A percentile compares a stretch with the other conserved stretches of the same genome.
phyloP scores from a whole-genome alignment of 2,888 invertebrate species.

The Sylvicola fuscatus region DNA sequence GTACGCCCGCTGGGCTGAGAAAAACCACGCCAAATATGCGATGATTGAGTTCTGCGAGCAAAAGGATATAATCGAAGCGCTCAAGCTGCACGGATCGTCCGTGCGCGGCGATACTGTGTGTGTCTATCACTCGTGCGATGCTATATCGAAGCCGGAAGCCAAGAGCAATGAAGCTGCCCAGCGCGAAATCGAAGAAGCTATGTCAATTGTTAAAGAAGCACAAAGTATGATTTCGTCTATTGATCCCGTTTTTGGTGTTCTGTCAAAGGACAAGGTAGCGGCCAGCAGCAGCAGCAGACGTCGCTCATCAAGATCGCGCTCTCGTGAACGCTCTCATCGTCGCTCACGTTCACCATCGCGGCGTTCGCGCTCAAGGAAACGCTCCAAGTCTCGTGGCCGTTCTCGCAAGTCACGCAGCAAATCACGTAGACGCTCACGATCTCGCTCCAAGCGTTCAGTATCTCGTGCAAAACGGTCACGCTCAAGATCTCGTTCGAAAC shows the following conservation, averaged over 20 bases:
- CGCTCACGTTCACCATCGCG: slow-evolving; percentile 38
- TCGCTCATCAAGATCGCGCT: slow-evolving; percentile 18
- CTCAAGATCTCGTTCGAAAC: slow-evolving; percentile 25
- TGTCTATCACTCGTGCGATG: slow-evolving; percentile 80
- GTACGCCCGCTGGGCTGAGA: slow-evolving; percentile 78
- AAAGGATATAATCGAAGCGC: slow-evolving; percentile 62
- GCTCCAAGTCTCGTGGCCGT: slow-evolving; percentile 41
- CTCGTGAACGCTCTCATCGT: slow-evolving; percentile 14
- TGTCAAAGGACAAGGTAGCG: slow-evolving; percentile 53
- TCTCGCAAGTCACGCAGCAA: slow-evolving; percentile 17
- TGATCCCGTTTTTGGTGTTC: slow-evolving; percentile 72
- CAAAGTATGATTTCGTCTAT: slow-evolving; percentile 87
- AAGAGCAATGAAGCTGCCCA: slow-evolving; percentile 92
- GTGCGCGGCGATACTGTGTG: slow-evolving; percentile 45
- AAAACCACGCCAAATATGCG: slow-evolving; percentile 58
- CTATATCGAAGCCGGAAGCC: slow-evolving; percentile 80
- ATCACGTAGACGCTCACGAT: slow-evolving; percentile 39
- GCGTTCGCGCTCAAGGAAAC: slow-evolving; percentile 35
- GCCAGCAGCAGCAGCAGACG: slow-evolving; percentile 30
- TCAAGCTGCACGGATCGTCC: slow-evolving; percentile 63
- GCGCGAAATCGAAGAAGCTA: slow-evolving; percentile 89
- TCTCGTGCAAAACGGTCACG: slow-evolving; percentile 15
- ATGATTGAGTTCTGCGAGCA: slow-evolving; percentile 91
- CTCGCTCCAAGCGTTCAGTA: slow-evolving; percentile 20
- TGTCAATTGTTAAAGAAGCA: slow-evolving; percentile 91